phyloP scores from a whole-genome alignment of 2,888 invertebrate species.

The Teleiodes luculella region DNA sequence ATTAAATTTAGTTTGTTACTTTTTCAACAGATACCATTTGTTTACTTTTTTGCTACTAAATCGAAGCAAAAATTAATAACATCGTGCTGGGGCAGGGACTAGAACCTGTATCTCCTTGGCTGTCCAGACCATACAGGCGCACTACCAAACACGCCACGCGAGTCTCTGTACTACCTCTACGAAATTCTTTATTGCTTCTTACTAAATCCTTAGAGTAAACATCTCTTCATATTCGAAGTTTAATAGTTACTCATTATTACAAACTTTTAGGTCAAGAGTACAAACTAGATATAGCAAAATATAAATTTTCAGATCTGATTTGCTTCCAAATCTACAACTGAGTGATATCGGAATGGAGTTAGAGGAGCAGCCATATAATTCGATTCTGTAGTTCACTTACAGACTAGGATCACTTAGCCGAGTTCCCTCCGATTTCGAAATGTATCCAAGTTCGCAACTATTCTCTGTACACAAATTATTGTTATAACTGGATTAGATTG shows the following conservation, averaged over 20 bases:
- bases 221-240: too few species aligned
- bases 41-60: too few species aligned
- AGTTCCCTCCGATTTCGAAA: constrained; percentile 4
- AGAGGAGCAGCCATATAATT: constrained; percentile 22
- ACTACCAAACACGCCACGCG: too few species aligned
- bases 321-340: constrained; percentile 39
- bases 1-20: neutral
- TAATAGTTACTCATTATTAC: too few species aligned
- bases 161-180: too few species aligned
- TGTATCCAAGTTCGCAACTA: neutral
- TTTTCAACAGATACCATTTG: too few species aligned
- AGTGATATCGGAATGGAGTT: constrained; percentile 44
- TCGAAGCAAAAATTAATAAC: too few species aligned
- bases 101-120: too few species aligned
- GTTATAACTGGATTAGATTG: constrained; percentile 8
- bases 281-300: constrained; percentile 8
- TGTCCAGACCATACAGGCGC: too few species aligned
- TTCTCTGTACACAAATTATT: constrained; percentile 5
- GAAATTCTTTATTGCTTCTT: too few species aligned
- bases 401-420: constrained; percentile 13
- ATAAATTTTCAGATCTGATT: constrained; percentile 10
- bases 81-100: too few species aligned
- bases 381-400: constrained; percentile 9
- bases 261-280: neutral
- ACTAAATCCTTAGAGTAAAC: too few species aligned